Conservation (phyloP, 2,888 invertebrate genomes). For the Eumerus sabulonum region DNA sequence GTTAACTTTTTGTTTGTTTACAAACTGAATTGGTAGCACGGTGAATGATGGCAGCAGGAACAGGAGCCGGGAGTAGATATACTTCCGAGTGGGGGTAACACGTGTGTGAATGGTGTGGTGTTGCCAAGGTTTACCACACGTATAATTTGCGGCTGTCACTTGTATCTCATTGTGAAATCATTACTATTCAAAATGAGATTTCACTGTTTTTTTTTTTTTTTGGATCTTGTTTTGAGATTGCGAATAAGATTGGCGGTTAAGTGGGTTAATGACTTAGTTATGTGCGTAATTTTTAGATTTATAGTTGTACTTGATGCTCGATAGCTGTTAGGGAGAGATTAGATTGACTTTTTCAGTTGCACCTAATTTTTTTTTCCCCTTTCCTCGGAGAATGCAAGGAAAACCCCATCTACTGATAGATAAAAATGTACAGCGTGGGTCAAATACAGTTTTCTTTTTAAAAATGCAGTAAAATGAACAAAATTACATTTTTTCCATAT, state of each 20-base stretch:
- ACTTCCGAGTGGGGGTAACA: background rate
- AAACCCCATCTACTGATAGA: too few species aligned
- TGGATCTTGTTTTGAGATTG: too few species aligned
- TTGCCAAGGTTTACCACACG: conserved; percentile 16
- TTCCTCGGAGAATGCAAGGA: too few species aligned
- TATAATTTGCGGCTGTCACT: conserved; percentile 41
- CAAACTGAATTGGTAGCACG: conserved; percentile 5
- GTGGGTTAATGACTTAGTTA: conserved; percentile 11
- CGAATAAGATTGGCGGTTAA: background rate
- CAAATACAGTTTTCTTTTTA: too few species aligned
- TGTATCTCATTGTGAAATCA: conserved; percentile 28
- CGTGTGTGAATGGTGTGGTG: conserved; percentile 1
- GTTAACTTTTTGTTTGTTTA: conserved; percentile 23
- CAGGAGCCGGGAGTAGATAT: too few species aligned
- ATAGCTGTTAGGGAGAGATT: background rate
- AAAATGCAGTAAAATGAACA: too few species aligned
- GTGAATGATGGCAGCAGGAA: background rate
- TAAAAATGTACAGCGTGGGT: too few species aligned
- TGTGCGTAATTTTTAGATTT: background rate
- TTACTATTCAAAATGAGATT: background rate
- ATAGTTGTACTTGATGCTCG: background rate
- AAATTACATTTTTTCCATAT: too few species aligned
- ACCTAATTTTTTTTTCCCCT: too few species aligned
- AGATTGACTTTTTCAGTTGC: too few species aligned
- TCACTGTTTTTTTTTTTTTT: too few species aligned